Evolutionary conservation across 2,113 vertebrate genomes (phyloP).

Genomic region (Mormyrus iriodes): DNA sequence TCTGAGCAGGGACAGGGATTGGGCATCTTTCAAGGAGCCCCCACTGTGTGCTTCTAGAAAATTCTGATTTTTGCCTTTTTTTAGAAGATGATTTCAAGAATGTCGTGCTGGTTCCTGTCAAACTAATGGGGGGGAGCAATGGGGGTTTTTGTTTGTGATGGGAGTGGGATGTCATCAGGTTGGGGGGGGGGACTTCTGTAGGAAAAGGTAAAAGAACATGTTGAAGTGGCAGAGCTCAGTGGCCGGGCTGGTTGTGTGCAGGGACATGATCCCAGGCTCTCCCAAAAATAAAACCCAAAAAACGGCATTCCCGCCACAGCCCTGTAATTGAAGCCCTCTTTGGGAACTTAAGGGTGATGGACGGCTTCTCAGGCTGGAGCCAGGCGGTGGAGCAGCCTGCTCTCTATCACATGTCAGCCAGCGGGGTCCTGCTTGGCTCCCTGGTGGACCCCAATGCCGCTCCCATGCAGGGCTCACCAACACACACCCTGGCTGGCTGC

Average conservation of each 20-base stretch:
- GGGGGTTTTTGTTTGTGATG: not conserved
- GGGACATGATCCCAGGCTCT: conserved; percentile 25
- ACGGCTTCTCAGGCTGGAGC: conserved; percentile 43
- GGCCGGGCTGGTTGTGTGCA: not conserved
- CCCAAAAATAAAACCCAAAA: conserved; percentile 44
- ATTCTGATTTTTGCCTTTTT: not conserved
- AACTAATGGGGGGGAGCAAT: not conserved
- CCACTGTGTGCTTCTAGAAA: not conserved
- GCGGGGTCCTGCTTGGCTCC: conserved; percentile 12
- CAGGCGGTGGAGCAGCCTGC: conserved; percentile 37
- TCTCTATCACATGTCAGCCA: conserved; percentile 24
- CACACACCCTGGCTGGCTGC: not conserved
- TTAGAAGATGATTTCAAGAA: not conserved
- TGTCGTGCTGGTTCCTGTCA: not conserved
- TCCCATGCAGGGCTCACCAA: not conserved
- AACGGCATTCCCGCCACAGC: conserved; percentile 15
- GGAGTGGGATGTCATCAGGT: not conserved
- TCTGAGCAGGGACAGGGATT: not conserved
- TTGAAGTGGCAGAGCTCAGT: not conserved
- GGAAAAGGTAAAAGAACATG: not conserved
- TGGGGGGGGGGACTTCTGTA: not conserved
- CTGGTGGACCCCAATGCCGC: conserved; percentile 16
- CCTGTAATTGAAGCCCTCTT: conserved; percentile 59
- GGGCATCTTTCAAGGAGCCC: not conserved
- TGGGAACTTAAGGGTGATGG: conserved; percentile 47